Conservation (phyloP, 2,888 invertebrate genomes). For the Cryptocephalus primarius region DNA sequence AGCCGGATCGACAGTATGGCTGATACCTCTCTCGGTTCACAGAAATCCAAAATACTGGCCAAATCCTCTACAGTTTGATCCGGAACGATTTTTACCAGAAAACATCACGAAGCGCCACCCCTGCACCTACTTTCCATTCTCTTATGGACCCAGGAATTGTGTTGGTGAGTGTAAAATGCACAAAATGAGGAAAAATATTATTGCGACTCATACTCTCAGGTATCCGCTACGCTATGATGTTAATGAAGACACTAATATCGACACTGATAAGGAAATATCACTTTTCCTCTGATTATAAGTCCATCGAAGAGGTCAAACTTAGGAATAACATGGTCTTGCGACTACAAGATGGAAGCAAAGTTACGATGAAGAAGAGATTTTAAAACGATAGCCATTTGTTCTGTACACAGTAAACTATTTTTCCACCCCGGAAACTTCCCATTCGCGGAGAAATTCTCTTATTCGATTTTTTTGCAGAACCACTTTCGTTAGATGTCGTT, state of each 20-base stretch:
- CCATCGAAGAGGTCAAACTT: background rate
- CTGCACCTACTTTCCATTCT: background rate
- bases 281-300: background rate
- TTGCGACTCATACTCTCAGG: background rate
- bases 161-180: background rate
- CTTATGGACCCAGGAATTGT: background rate
- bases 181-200: no score
- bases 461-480: no score
- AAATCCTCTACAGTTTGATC: background rate
- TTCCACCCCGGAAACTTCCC: no score
- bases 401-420: no score
- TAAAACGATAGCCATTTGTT: no score
- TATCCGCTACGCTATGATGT: background rate
- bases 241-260: background rate
- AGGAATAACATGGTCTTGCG: no score
- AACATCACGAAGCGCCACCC: background rate
- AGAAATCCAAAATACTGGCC: background rate
- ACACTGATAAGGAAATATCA: constrained; percentile 1
- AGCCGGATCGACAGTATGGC: background rate
- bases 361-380: no score
- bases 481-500: no score
- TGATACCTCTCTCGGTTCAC: background rate
- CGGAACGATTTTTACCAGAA: background rate
- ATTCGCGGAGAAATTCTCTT: no score
- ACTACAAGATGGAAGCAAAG: no score